Conservation (phyloP, 1,140 invertebrate species). For the Chironomus striatipennis region DNA sequence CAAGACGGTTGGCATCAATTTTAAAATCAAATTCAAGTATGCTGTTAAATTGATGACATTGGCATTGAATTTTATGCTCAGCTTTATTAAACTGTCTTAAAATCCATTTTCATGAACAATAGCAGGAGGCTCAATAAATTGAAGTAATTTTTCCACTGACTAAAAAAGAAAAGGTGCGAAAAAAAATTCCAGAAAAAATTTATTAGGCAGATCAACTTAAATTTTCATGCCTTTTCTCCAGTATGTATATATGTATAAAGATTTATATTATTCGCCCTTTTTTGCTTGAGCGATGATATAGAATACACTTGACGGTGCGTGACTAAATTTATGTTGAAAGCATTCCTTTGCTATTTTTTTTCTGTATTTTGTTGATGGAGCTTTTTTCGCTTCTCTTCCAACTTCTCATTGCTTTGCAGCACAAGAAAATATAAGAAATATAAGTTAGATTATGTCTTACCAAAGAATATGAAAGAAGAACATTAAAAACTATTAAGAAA, state of each 20-base stretch:
- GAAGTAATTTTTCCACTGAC: too few relatives aligned
- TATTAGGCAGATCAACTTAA: conserved; percentile 13
- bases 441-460: neutral
- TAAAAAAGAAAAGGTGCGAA: neutral
- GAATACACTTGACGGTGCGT: conserved; percentile 1
- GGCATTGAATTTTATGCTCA: too few relatives aligned
- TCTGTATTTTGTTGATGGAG: too few relatives aligned
- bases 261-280: neutral
- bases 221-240: conserved; percentile 6
- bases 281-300: conserved; percentile 17
- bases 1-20: too few relatives aligned
- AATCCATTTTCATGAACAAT: neutral
- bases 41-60: too few relatives aligned
- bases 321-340: conserved; percentile 19
- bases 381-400: too few relatives aligned
- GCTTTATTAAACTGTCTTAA: too few relatives aligned
- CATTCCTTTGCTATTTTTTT: neutral
- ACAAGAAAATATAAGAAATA: neutral
- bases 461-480: neutral
- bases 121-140: neutral
- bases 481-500: neutral
- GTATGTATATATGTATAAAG: too few relatives aligned
- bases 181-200: neutral
- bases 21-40: too few relatives aligned
- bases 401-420: neutral